These are phyloP conservation scores for Pseudorasbora parva DNA, from an alignment of 2,113 vertebrate species.

Conservation along the genomic window DNA sequence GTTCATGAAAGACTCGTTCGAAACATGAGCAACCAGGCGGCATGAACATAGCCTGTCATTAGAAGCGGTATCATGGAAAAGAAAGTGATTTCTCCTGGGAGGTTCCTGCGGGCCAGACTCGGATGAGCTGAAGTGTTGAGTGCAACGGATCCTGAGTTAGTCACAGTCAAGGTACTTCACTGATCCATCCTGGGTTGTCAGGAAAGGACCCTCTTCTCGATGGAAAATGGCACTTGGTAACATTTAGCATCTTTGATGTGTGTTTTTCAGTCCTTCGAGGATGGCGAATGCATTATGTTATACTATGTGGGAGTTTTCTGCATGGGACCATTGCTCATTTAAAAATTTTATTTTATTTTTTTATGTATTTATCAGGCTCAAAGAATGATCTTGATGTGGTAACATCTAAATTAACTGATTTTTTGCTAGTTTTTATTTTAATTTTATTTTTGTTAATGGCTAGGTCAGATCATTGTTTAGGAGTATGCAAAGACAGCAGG, in stretches of 20 bases:
- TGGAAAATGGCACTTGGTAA: background rate
- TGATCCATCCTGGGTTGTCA: background rate
- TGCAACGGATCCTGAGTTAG: background rate
- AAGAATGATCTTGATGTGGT: background rate
- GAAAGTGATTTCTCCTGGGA: slow-evolving; percentile 17
- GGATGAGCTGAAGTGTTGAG: background rate
- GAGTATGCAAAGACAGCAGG: background rate
- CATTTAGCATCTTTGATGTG: background rate
- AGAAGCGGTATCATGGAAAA: background rate
- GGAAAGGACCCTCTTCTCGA: background rate
- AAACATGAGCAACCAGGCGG: background rate
- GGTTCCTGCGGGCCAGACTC: background rate
- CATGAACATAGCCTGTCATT: slow-evolving; percentile 31
- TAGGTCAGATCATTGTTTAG: background rate
- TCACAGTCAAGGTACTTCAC: background rate
- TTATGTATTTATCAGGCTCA: too few species aligned
- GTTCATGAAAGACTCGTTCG: slow-evolving; percentile 10
- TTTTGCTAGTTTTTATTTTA: background rate
- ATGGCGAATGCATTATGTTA: background rate
- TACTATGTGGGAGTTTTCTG: slow-evolving; percentile 13
- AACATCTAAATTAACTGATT: background rate
- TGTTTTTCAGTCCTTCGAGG: background rate
- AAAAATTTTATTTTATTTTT: too few species aligned
- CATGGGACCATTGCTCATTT: slow-evolving; percentile 13
- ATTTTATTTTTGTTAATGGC: background rate